Evolutionary conservation across 2,888 invertebrate species (phyloP), one percentile per base, ranked within the genome.

Genomic region (Acrobasis suavella): DNA sequence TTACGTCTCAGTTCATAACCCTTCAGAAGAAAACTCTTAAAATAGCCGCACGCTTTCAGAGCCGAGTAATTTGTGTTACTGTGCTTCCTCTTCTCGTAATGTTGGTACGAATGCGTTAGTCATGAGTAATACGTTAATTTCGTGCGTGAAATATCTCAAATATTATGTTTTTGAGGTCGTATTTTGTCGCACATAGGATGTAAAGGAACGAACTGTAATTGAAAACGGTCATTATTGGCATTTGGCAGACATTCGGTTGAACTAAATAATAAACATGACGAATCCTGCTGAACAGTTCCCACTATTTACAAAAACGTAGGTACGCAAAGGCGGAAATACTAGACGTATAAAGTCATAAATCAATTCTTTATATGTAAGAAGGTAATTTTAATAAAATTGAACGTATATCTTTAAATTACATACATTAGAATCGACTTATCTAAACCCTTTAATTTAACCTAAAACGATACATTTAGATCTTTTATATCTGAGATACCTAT

Each of bases 71-170:
- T 39, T 50, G 50, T 60, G 58, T 60, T 60, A 51, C 50, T 56
- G 56, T 56, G 56, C 17, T 56, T 56, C 56, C 42, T 42, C 42
- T 39, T 56, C 39, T 56, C 10, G 39, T 56, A 46, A 56, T 56
- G 7, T 42, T 7, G 56, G 56, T 46, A 56, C 32, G 56, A 39
- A 56, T 56, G 42, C 42, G 56, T 56, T 42, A 14, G 46, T 42
- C 6, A 17, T 56, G 56, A 56, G 56, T 56, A 56, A 56, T 9
- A 22, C 42, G 56, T 56, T 56, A 56, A 56, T 56, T 56, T 56
- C 52, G 52, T 42, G 39, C 17, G 42, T 56, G 54, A 37, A 38
- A 38, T 37, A 10, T 42, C 7, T 42, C 42, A 15, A 55, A 37
- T n/a, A n/a, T n/a, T n/a, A 37, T 15, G 55, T 16, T 56, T 56